Evolutionary conservation across 2,888 invertebrate species (phyloP).

Genomic region (Cartodere bifasciata): DNA sequence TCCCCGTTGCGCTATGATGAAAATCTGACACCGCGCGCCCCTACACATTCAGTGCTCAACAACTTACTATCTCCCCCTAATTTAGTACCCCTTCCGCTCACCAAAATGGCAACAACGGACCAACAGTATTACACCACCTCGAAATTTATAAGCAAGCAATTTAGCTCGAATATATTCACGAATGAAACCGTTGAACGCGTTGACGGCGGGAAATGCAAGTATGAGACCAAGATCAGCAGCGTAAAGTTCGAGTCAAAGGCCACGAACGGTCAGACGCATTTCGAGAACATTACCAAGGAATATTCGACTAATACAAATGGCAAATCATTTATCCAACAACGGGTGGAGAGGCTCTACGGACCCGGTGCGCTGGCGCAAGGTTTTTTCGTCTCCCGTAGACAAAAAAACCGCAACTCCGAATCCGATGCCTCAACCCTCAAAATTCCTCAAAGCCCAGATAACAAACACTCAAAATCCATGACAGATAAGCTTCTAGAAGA

Average conservation of each 20-base stretch:
- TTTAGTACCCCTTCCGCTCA: conserved; percentile 28
- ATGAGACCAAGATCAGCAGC: conserved; percentile 18
- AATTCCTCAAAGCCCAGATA: conserved; percentile 8
- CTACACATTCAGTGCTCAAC: conserved; percentile 26
- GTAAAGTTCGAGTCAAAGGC: conserved; percentile 22
- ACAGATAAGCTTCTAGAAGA: conserved; percentile 20
- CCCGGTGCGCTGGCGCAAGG: conserved; percentile 78
- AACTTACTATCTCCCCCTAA: conserved; percentile 34
- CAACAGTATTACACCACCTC: conserved; percentile 24
- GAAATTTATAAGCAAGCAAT: conserved; percentile 22
- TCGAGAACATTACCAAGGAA: conserved; percentile 24
- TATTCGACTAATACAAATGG: conserved; percentile 36
- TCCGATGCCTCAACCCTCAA: conserved; percentile 15
- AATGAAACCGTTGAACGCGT: conserved; percentile 30
- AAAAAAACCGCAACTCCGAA: conserved; percentile 33
- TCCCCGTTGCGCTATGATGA: conserved; percentile 47
- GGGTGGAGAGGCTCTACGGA: conserved; percentile 79
- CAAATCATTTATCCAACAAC: conserved; percentile 75
- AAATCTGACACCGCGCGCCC: conserved; percentile 18
- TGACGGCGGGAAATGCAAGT: conserved; percentile 25
- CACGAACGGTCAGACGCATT: conserved; percentile 21
- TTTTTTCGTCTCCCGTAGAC: conserved; percentile 57
- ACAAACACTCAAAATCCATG: conserved; percentile 25
- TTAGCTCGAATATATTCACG: conserved; percentile 21
- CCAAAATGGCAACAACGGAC: conserved; percentile 19